Base-by-base conservation (phyloP, 1,140 invertebrate species). In the Bombus waltoni region DNA sequence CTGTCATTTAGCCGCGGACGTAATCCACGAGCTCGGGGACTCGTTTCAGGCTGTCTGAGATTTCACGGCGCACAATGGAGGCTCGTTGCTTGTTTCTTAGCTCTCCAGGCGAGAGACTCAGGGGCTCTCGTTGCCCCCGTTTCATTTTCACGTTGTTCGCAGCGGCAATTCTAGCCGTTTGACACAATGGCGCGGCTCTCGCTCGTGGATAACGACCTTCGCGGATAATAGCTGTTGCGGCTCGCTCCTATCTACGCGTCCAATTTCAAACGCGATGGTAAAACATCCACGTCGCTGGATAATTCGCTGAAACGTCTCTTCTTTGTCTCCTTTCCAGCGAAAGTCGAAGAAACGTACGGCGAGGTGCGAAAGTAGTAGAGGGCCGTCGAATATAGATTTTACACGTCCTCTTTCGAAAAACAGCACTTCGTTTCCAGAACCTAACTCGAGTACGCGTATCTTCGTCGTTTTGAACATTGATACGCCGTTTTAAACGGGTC, bases 121-220 rank as follows among this genome's bases (percentile, higher is more conserved):
- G 32, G 40, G 40, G 32, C 65, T 84, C 78, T 83, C 85, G 72
- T 81, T 87, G 89, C 76, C 81, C 89, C 59, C 89, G 87, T 90
- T 90, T 90, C 89, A 82, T 90, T 90, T 88, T 90, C 89, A 81
- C 83, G 81, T 90, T 57, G 85, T 65, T 77, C 71, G 32, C 57
- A 53, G n/a, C 57, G 47, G 79, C 83, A 66, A 88, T 86, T 83
- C 83, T 74, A 89, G 13, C 73, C 68, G 81, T 89, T 90, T 90
- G 88, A 90, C 89, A 90, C 85, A 90, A 81, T 87, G 18, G 38
- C 57, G 38, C 25, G 53, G 79, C 15, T 62, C 68, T 86, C 78
- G 81, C 78, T 83, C 84, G 84, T 87, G 81, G 32, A 32, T 75
- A 83, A 89, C 88, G 88, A 89, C 88, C 88, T 90, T 90, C 81